Evolutionary conservation across 2,888 invertebrate species (phyloP), one percentile per base, ranked within the genome.

Genomic region (Strigamia crassipes): DNA sequence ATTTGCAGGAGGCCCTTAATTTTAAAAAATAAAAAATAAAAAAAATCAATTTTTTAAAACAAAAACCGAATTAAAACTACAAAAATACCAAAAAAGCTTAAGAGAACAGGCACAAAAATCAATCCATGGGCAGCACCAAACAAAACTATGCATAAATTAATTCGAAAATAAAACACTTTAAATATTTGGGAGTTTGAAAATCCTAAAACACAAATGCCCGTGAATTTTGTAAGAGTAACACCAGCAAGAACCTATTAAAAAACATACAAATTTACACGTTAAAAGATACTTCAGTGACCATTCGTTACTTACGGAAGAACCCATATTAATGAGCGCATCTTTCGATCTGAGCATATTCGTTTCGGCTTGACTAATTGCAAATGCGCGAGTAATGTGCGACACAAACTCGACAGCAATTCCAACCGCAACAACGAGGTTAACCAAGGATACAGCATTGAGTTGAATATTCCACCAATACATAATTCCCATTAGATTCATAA

Each of bases 391-490:
- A 85, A 99, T 90, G 90, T 99, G 99, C 84, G 97, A 97, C 89
- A 97, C 97, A 90, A 99, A 99, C 89, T 99, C 99, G 61, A 99
- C 98, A 18, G 97, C 94, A 84, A 99, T 99, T 79, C 99, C 99
- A 85, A 99, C 94, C 42, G 97, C 98, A 91, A 98, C 96, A 73
- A 99, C 96, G 83, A 99, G 90, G 89, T 99, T 99, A n/a, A 99
- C 96, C 5, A 96, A 91, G 0, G 97, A 96, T 0, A 99, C 92
- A 0, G 98, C 97, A 88, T 99, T 99, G 18, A 99, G 89, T 5
- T 93, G 92, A 83, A 99, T 96, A 77, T 90, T 89, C 95, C 96
- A 97, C 85, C 94, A 90, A 88, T 93, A 96, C 98, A 99, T 98
- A 83, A 97, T 88, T 38, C 96, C 97, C 87, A 94, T 91, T 90